phyloP scores from a whole-genome alignment of 2,113 vertebrate species.

The Empidonax alnorum region DNA sequence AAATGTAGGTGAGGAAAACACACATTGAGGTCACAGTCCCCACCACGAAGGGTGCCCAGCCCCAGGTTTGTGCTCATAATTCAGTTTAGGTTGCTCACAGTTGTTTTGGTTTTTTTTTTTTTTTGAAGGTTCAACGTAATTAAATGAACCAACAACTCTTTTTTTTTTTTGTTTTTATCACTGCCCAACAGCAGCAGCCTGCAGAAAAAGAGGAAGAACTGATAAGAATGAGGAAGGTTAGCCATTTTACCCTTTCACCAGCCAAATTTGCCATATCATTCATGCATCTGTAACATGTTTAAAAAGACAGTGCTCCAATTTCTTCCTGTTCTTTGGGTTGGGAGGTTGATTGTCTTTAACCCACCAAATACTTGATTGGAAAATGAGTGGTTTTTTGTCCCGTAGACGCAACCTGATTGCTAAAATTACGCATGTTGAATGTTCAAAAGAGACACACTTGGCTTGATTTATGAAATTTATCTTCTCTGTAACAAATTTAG shows the following conservation, averaged over 20 bases:
- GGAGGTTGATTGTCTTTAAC: not conserved
- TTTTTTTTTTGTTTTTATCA: conserved; percentile 62
- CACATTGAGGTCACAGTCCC: conserved; percentile 82
- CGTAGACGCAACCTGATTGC: not conserved
- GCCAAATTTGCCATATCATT: conserved; percentile 48
- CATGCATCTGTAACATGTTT: conserved; percentile 61
- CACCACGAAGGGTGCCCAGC: conserved; percentile 82
- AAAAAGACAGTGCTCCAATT: conserved; percentile 77
- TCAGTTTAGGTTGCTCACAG: conserved; percentile 53
- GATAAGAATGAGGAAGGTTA: conserved; percentile 97
- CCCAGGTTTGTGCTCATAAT: conserved; percentile 87
- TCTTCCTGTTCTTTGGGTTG: conserved; percentile 55
- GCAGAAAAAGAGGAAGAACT: conserved; percentile 87
- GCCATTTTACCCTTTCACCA: conserved; percentile 71
- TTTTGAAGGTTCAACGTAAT: conserved; percentile 37
- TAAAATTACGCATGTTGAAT: not conserved
- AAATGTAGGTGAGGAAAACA: conserved; percentile 86
- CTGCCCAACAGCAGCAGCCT: conserved; percentile 84
- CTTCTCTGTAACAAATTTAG: not conserved
- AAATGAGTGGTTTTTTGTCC: not conserved
- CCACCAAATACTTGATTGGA: not conserved
- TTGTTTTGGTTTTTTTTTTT: not conserved
- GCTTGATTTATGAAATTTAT: not conserved
- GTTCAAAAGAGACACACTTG: not conserved
- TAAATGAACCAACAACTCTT: conserved; percentile 67